Evolutionary conservation across 2,113 vertebrate genomes (phyloP).

Genomic region (Trochalopteron elliotii): DNA sequence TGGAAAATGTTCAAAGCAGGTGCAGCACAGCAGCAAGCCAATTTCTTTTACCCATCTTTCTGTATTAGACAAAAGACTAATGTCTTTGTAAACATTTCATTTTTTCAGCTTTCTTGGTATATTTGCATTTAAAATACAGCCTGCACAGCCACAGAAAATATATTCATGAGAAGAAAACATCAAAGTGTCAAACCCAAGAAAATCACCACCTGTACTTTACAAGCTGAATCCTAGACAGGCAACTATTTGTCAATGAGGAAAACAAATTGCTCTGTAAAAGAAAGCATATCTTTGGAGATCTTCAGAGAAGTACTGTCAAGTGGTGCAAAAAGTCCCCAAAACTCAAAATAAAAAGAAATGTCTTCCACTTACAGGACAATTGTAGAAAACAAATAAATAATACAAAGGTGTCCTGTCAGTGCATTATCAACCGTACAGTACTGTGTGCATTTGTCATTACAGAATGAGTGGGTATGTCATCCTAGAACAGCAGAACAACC

Average conservation of each 20-base stretch:
- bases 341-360: neutral
- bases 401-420: neutral
- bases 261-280: neutral
- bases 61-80: neutral
- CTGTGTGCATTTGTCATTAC: neutral
- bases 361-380: neutral
- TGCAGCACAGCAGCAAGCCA: constrained; percentile 14
- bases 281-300: neutral
- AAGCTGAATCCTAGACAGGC: neutral
- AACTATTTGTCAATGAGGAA: neutral
- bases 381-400: neutral
- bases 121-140: neutral
- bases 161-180: neutral
- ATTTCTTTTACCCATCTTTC: neutral
- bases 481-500: neutral
- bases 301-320: neutral
- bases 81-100: neutral
- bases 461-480: neutral
- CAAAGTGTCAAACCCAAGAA: neutral
- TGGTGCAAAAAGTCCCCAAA: neutral
- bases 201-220: neutral
- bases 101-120: neutral
- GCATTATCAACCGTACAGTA: neutral
- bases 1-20: neutral
- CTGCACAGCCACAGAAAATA: neutral